Evolutionary conservation across 2,888 invertebrate species (phyloP), one percentile per base, ranked within the genome.

Genomic region (Anorthoa munda): DNA sequence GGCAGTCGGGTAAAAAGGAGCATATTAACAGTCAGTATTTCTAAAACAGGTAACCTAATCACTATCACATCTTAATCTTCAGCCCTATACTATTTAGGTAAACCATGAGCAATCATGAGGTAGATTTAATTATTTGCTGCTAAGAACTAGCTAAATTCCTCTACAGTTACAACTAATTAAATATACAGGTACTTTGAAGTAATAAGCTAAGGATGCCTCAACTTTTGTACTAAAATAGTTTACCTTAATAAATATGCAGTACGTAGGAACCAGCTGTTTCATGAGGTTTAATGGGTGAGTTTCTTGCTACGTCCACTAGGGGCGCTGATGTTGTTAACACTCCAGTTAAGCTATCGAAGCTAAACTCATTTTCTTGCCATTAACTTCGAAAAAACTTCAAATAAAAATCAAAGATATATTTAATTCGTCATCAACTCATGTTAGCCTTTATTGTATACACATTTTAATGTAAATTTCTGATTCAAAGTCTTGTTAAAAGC

Each of bases 91-190:
- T 74, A 66, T n/a, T 55, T 74, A 66, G n/a, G 59, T 77, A 76
- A 76, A 60, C 63, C 55, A 63, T 48, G 31, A 18, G 15, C 72
- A 58, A 71, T 45, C 55, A 11, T 78, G 58, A 61, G 12, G 31
- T 70, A 72, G 56, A 77, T 77, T 81, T 80, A 80, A 80, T 75
- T 67, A 70, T 55, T 72, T 51, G 58, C 46, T 66, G 61, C 73
- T 81, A 73, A 75, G 69, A 66, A 69, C 60, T 39, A 58, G 48
- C 26, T 46, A 31, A 74, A 70, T 67, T 64, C 13, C 50, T 50
- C 2, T n/a, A 31, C 60, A 65, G 55, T 65, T 75, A 39, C 48
- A 55, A 17, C 48, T 61, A 56, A 17, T 63, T 72, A 55, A 73
- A 46, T 64, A 74, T 46, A 73, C 73, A 73, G 56, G 50, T 26